These are phyloP conservation scores for Mustelus asterias DNA, from an alignment of 2,113 vertebrate genomes.

Conservation along the genomic window DNA sequence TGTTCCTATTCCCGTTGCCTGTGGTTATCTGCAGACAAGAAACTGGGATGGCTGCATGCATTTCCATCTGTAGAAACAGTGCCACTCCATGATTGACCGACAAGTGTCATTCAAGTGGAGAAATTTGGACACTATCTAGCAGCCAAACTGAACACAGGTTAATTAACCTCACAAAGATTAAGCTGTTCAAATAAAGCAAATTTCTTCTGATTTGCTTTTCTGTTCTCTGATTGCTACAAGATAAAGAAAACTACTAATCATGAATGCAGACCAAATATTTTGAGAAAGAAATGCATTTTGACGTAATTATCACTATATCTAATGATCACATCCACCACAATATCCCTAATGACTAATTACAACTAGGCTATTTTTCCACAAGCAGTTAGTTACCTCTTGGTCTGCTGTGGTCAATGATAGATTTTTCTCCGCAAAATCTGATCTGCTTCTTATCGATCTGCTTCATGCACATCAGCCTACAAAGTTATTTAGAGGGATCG, in stretches of 20 bases:
- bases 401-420: neutral
- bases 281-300: neutral
- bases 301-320: neutral
- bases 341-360: neutral
- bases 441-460: neutral
- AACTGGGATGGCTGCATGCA: neutral
- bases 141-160: neutral
- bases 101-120: neutral
- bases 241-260: neutral
- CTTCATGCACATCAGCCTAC: neutral
- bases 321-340: neutral
- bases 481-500: neutral
- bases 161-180: neutral
- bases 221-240: neutral
- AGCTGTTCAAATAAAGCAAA: neutral
- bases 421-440: neutral
- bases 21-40: neutral
- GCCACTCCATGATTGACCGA: neutral
- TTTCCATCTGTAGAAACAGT: constrained; percentile 11
- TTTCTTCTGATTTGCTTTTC: neutral
- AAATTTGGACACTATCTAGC: neutral
- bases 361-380: neutral
- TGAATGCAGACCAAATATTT: neutral
- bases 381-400: neutral
- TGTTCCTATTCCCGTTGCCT: neutral